These are phyloP conservation scores for Rugalucina vietnamica DNA, from an alignment of 2,888 invertebrate genomes.

Conservation along the genomic window DNA sequence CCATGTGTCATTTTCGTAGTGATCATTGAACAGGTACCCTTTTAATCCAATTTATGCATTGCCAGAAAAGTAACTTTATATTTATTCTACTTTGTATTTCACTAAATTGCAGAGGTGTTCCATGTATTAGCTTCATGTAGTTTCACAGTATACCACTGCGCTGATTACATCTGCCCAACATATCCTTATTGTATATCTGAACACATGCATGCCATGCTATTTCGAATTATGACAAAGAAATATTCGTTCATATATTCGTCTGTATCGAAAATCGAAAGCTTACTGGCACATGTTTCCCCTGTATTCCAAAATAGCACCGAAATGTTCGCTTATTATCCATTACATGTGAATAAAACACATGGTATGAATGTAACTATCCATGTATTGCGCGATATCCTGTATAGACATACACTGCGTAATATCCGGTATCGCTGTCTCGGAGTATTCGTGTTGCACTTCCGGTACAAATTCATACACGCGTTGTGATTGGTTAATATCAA, in stretches of 20 bases:
- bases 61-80: too few relatives aligned
- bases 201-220: too few relatives aligned
- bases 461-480: neutral
- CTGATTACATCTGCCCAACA: neutral
- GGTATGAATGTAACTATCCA: neutral
- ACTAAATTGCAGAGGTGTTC: too few relatives aligned
- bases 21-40: too few relatives aligned
- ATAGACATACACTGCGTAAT: neutral
- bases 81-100: too few relatives aligned
- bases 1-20: too few relatives aligned
- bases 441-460: neutral
- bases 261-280: neutral
- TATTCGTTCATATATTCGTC: neutral
- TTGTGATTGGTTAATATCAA: slow-evolving; percentile 3
- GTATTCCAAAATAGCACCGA: neutral
- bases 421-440: neutral
- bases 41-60: too few relatives aligned
- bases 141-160: too few relatives aligned
- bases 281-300: neutral
- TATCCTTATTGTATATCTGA: neutral
- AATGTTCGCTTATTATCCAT: neutral
- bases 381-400: neutral
- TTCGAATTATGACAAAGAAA: too few relatives aligned
- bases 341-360: neutral
- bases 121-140: too few relatives aligned